Base-by-base conservation (phyloP, 1,140 invertebrate species). In the Bombus huntii region DNA sequence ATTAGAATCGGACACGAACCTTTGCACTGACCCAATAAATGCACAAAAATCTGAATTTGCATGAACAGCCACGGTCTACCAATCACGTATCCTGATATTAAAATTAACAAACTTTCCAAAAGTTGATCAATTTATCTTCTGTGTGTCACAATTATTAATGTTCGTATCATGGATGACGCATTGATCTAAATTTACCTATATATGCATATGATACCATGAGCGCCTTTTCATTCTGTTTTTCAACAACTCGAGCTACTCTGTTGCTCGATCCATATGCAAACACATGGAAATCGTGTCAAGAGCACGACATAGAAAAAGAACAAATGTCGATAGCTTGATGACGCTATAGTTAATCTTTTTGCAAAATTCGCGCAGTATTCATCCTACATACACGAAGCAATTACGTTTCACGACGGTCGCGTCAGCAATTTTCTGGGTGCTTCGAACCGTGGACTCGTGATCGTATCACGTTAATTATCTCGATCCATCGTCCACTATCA, bases 381-480 rank as follows among this genome's bases (percentile, higher is more conserved):
- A 53, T 53, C 47, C 47, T 53, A 22, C 18, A 53, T 53, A 62
- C 28, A 13, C 28, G 59, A 62, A 13, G 59, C 59, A 62, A 62
- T 62, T 62, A 62, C 59, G 28, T 62, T 62, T n/a, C 10, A 5
- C 15, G n/a, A 47, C 12, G 59, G 34, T 65, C 53, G 37, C 18
- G 37, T 74, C 47, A 28, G 25, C 37, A 76, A 76, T 76, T 75
- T 53, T 31, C 62, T 34, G 2, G 22, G 25, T n/a, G 12, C 70
- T 8, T n/a, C 66, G 28, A 34, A 34, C n/a, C 42, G 2, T 39
- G 39, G 31, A 59, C 65, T 34, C 39, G 22, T 18, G 39, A 15
- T 66, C 31, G 44, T 47, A 75, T 22, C 25, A 44, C 59, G 39
- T 82, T 82, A 82, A 82, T 82, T 83, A 39, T 59, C 42, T 18